phyloP scores from a whole-genome alignment of 2,113 vertebrate genomes.

The Bucco capensis region DNA sequence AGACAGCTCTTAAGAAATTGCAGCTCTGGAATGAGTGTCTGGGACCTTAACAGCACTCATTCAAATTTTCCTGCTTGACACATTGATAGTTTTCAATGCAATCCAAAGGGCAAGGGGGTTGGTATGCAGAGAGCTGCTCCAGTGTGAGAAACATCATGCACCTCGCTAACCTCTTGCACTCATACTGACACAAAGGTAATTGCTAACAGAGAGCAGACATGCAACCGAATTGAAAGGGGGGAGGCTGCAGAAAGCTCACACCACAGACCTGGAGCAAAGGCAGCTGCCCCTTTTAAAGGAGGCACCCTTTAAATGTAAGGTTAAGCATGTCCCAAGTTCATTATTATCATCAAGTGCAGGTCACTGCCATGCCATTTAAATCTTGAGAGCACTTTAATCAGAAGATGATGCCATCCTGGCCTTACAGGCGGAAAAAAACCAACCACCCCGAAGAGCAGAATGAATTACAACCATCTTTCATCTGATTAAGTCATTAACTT shows the following conservation, averaged over 20 bases:
- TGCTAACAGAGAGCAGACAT: background rate
- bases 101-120: background rate
- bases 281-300: too few relatives aligned
- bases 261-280: too few relatives aligned
- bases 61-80: slow-evolving; percentile 34
- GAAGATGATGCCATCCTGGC: background rate
- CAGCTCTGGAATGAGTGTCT: slow-evolving; percentile 20
- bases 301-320: background rate
- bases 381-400: background rate
- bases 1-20: slow-evolving; percentile 12
- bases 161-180: slow-evolving; percentile 2
- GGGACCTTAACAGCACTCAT: slow-evolving; percentile 1
- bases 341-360: background rate
- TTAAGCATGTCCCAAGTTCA: background rate
- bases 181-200: background rate
- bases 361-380: background rate
- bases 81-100: slow-evolving; percentile 36
- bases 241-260: too few relatives aligned
- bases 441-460: background rate
- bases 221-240: background rate
- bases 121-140: slow-evolving; percentile 37
- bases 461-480: background rate
- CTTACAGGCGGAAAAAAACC: background rate
- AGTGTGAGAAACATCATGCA: slow-evolving; percentile 31
- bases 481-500: background rate